Base-by-base conservation (phyloP, 1,140 invertebrate genomes). In the Calliphora vicina region DNA sequence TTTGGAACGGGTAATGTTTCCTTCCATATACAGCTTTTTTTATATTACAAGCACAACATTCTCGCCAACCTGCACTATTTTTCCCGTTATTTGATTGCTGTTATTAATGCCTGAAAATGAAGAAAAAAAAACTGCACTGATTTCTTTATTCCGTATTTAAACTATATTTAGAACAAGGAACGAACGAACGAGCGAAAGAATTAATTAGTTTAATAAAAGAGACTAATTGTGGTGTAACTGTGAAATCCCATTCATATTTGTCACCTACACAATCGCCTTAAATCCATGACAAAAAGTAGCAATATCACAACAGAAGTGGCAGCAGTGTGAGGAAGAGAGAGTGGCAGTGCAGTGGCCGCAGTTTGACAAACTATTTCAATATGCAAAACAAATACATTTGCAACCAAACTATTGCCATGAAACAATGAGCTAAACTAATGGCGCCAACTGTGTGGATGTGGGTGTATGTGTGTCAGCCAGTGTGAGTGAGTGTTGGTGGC, bases 221-320 rank as follows among this genome's bases (percentile, higher is more conserved):
- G 35, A 78, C 74, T 78, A 43, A 78, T 78, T 78, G 74, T 78
- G 42, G 35, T 78, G 74, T 78, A 78, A 43, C 74, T 78, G 74
- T 78, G 42, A 78, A 78, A 78, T 78, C 74, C 74, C 74, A 78
- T 78, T 78, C 74, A 78, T 78, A 78, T 78, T 78, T 78, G 35
- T 78, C 74, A 78, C 74, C 74, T 45, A 42, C 74, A 78, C 61
- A 67, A 67, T 67, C n/a, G 61, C 23, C 25, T 23, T 23, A 23
- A 67, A 23, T 67, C 61, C 23, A 67, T 67, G 17, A 20, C 50
- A 67, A 67, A 20, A 67, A 50, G 45, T 50, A 12, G 45, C 17
- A 50, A 13, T 35, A 35, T 35, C 10, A 15, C 50, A 2, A 15
- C 50, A 25, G 20, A 20, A 67, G 61, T 23, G n/a, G 61, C 20